Percentiles rank a stretch among this genome's conserved stretches.
Evolutionary conservation across 2,113 vertebrate genomes (phyloP).

Genomic region (Cichladusa arquata): DNA sequence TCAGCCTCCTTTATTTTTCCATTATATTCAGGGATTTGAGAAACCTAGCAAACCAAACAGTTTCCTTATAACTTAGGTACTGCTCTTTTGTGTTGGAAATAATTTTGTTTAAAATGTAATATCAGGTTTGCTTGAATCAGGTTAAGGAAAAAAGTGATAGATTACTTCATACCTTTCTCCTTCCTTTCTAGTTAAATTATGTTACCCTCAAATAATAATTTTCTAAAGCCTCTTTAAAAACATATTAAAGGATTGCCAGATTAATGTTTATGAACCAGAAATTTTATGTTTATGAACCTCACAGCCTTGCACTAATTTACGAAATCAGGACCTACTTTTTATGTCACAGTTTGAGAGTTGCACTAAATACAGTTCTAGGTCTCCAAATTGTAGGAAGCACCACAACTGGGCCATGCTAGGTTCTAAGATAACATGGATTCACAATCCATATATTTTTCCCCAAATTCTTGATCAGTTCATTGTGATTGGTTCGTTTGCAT

Average conservation of each 20-base stretch:
- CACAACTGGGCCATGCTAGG: background rate
- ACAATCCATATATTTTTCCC: background rate
- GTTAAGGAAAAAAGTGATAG: background rate
- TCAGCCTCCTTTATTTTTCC: background rate
- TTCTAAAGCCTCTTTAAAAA: background rate
- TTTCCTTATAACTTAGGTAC: background rate
- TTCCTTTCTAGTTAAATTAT: background rate
- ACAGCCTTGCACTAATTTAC: background rate
- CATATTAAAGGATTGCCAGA: background rate
- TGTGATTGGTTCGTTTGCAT: background rate
- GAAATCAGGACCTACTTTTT: background rate
- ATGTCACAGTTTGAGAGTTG: background rate
- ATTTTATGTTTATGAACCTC: background rate
- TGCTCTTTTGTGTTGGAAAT: background rate
- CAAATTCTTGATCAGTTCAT: background rate
- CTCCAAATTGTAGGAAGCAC: background rate
- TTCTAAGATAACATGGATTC: background rate
- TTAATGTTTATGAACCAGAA: background rate
- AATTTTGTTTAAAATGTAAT: background rate
- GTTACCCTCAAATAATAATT: background rate
- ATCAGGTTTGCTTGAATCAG: background rate
- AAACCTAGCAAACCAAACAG: background rate
- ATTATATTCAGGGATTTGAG: background rate
- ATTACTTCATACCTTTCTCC: background rate
- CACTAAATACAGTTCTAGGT: background rate